These are phyloP conservation scores for Pipistrellus pygmaeus DNA, from an alignment of 2,797 vertebrate species.

Conservation along the genomic window DNA sequence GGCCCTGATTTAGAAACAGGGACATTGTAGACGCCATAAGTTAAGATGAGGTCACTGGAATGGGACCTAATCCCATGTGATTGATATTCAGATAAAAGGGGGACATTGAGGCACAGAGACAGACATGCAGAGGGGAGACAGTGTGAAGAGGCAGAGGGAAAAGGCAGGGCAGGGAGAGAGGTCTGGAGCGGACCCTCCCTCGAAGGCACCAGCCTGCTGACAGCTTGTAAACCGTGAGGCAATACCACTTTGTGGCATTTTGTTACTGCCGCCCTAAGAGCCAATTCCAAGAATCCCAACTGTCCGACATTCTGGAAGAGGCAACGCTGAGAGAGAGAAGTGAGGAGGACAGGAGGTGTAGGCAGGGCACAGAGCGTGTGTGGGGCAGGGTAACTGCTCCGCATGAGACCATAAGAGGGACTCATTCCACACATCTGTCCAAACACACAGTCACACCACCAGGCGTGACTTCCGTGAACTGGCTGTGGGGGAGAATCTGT, in stretches of 20 bases:
- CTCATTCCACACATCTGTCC: not conserved
- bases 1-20: not conserved
- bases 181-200: not conserved
- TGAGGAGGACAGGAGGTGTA: not conserved
- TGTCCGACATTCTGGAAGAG: not conserved
- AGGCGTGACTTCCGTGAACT: not conserved
- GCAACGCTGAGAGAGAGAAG: not conserved
- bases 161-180: not conserved
- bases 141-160: not conserved
- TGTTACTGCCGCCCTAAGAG: not conserved
- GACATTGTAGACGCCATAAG: not conserved
- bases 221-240: not conserved
- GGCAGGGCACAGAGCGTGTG: not conserved
- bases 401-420: not conserved
- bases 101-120: not conserved
- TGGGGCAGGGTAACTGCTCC: not conserved
- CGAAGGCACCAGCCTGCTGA: not conserved
- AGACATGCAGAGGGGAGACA: not conserved
- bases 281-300: not conserved
- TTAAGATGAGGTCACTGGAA: not conserved
- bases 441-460: not conserved
- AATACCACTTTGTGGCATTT: not conserved
- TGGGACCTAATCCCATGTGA: not conserved
- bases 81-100: not conserved
- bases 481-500: too few species aligned